Percentiles rank a stretch among this genome's conserved stretches.
These are phyloP conservation scores for Caenorhabditis remanei DNA, from an alignment of 1,140 invertebrate genomes.

Conservation along the genomic window DNA sequence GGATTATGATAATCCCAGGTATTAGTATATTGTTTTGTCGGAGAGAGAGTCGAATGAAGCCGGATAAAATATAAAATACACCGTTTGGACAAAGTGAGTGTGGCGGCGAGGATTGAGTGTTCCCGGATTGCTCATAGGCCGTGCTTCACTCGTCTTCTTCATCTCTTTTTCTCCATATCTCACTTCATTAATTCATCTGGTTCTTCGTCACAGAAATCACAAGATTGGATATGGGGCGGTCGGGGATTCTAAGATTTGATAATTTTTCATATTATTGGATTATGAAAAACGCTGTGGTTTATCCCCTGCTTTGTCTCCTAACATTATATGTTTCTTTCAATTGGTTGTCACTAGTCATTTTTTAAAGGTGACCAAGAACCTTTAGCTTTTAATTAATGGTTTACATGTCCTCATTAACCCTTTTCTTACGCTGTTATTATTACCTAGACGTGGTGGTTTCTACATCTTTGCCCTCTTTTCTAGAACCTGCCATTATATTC, in stretches of 20 bases:
- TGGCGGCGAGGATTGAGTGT: constrained; percentile 39
- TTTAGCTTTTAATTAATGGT: background rate
- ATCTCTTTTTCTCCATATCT: background rate
- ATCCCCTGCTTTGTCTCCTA: background rate
- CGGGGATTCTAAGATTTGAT: constrained; percentile 1
- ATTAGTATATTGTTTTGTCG: constrained; percentile 54
- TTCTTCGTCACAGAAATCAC: constrained; percentile 13
- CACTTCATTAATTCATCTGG: background rate
- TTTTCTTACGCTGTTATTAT: background rate
- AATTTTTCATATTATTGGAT: background rate
- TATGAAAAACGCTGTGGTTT: background rate
- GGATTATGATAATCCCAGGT: constrained; percentile 46
- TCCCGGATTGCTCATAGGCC: constrained; percentile 39
- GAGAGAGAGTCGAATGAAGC: constrained; percentile 20
- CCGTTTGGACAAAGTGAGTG: constrained; percentile 22
- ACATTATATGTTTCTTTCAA: background rate
- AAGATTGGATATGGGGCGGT: background rate
- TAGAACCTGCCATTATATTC: constrained; percentile 22
- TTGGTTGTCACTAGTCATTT: background rate
- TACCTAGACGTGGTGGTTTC: background rate
- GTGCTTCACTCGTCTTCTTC: background rate
- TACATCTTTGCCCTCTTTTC: background rate
- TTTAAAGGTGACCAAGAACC: background rate
- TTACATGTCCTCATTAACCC: background rate
- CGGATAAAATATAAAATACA: constrained; percentile 55